Percentiles rank a stretch among this genome's conserved stretches.
phyloP scores from a whole-genome alignment of 2,113 vertebrate genomes.

The Pituophis catenifer region DNA sequence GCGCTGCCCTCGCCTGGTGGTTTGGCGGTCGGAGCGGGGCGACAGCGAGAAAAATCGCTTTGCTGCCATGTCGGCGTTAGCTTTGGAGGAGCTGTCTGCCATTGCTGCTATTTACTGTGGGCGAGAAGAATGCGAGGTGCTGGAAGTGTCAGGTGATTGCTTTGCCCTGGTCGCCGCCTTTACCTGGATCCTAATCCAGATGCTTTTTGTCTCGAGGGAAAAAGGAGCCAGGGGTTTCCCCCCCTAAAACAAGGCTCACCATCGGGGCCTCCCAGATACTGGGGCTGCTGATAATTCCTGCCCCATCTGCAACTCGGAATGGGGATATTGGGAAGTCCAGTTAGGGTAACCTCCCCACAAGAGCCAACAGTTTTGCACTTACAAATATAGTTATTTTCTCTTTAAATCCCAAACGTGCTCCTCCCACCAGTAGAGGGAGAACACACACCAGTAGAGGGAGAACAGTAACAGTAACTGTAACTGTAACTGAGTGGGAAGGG shows the following conservation, averaged over 20 bases:
- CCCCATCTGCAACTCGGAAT: background rate
- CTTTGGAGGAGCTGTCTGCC: constrained; percentile 72
- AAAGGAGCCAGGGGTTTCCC: background rate
- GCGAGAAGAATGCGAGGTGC: constrained; percentile 71
- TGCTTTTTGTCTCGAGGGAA: background rate
- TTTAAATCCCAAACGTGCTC: background rate
- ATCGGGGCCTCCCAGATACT: background rate
- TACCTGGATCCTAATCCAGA: background rate
- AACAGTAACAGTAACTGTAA: no score
- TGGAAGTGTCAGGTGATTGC: constrained; percentile 76
- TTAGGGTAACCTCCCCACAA: background rate
- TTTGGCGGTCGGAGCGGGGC: background rate
- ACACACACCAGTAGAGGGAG: no score
- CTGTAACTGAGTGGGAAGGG: no score
- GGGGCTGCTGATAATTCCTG: background rate
- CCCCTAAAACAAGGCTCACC: background rate
- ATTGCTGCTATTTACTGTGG: constrained; percentile 79
- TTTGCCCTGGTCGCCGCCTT: background rate
- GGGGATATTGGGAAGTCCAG: background rate
- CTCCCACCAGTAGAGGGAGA: background rate
- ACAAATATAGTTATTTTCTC: background rate
- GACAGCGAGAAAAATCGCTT: no score
- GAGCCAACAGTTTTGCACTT: background rate
- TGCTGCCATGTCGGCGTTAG: constrained; percentile 61
- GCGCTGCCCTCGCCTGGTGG: fast-evolving